Percentiles rank a stretch among this genome's conserved stretches.
phyloP scores from a whole-genome alignment of 2,113 vertebrate genomes.

The Sprattus sprattus region DNA sequence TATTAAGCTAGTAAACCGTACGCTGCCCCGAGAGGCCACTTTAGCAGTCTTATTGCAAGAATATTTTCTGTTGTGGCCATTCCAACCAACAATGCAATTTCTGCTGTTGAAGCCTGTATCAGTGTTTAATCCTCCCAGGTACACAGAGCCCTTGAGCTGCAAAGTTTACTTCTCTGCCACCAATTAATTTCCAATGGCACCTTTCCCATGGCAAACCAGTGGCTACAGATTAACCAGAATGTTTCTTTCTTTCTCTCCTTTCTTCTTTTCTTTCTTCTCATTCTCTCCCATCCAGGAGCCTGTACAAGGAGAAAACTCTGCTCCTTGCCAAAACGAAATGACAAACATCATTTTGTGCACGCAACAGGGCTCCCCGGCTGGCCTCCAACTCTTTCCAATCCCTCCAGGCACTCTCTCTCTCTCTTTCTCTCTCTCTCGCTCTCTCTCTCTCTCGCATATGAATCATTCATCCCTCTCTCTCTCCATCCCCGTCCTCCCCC shows the following conservation, averaged over 20 bases:
- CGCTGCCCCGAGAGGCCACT: not conserved
- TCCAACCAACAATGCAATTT: not conserved
- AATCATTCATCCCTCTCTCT: slow-evolving; percentile 10
- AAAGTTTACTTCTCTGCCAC: not conserved
- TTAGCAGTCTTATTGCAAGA: not conserved
- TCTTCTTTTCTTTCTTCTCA: not conserved
- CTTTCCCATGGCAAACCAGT: not conserved
- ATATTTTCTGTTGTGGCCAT: not conserved
- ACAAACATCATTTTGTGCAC: slow-evolving; percentile 11
- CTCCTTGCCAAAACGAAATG: not conserved
- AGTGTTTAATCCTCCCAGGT: not conserved
- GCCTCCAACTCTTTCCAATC: not conserved
- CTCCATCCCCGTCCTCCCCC: not conserved
- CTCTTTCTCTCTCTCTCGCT: not conserved
- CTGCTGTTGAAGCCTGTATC: not conserved
- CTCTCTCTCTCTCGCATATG: not conserved
- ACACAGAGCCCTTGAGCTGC: not conserved
- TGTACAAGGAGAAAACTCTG: not conserved
- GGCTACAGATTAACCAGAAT: not conserved
- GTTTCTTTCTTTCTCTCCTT: not conserved
- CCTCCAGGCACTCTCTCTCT: not conserved
- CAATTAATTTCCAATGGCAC: not conserved
- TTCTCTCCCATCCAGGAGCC: not conserved
- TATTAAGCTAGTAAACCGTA: not conserved
- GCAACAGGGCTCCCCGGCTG: not conserved